phyloP scores from a whole-genome alignment of 2,113 vertebrate genomes.

The Poicephalus gulielmi region DNA sequence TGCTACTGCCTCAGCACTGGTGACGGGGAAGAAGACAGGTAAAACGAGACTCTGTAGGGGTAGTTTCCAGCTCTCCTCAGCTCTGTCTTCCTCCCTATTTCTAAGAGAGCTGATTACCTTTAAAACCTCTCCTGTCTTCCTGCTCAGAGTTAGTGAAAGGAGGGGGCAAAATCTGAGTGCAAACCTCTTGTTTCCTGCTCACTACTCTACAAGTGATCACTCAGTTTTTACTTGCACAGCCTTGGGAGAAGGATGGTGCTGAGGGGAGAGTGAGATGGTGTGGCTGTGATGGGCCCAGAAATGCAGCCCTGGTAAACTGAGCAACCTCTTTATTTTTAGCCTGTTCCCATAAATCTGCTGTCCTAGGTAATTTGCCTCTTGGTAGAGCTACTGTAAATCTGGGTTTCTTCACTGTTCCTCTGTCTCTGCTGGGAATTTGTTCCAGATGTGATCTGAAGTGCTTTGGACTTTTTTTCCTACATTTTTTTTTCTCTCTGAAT shows the following conservation, averaged over 20 bases:
- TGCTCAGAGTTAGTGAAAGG: neutral
- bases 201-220: neutral
- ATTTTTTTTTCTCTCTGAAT: neutral
- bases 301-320: neutral
- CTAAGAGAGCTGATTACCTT: neutral
- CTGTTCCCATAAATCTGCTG: neutral
- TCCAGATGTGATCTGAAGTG: neutral
- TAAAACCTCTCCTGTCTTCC: neutral
- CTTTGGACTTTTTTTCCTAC: neutral
- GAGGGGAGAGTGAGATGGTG: neutral
- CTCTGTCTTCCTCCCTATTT: neutral
- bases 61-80: neutral
- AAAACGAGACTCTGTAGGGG: neutral
- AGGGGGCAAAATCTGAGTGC: neutral
- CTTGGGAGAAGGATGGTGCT: neutral
- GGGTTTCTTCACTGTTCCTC: neutral
- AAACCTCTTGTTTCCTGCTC: rapidly evolving
- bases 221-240: neutral
- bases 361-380: neutral
- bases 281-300: neutral
- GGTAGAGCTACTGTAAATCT: neutral
- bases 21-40: neutral
- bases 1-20: neutral
- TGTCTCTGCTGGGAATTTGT: neutral
- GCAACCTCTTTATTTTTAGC: neutral